Base-by-base conservation (phyloP, 2,888 invertebrate species). In the Papilio elwesi region DNA sequence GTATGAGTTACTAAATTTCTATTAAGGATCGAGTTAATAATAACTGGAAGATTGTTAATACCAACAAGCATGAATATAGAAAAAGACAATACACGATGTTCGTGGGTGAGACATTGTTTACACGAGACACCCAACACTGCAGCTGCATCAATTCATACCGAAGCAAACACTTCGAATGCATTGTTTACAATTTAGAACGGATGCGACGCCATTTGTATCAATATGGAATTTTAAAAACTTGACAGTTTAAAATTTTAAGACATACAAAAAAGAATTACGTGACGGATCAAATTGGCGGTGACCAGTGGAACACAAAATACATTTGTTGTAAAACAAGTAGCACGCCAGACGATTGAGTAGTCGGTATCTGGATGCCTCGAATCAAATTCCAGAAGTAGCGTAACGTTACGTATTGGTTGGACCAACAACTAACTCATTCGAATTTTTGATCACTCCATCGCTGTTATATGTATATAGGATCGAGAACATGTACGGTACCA, bases 131-230 rank as follows among this genome's bases (percentile, higher is more conserved):
- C 53, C 13, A 65, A 49, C 9, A 48, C 47, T 48, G 16, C 71
- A 71, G 67, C 66, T 71, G 67, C 66, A 67, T 15, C 66, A 16
- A 52, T 52, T 71, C 49, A 67, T 59, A 51, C 16, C 62, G 11
- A 38, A 16, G 62, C 43, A 66, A 71, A 66, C 71, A 71, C 38
- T 48, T 13, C 43, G 63, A 16, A 52, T 55, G 47, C 55, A 69
- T 62, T 57, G 43, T 63, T 26, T 53, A 64, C 36, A 9, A n/a
- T 26, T 26, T 7, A 8, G 36, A 43, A 36, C 62, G 51, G 52
- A 52, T 43, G 69, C 16, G 62, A 52, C 52, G 62, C 36, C 63
- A 69, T 62, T 36, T 70, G 55, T 71, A 59, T 43, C 57, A 70
- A 70, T 57, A 69, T 52, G 47, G 10, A 47, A 49, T 49, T 68